Percentiles rank a stretch among this genome's conserved stretches.
Conservation (phyloP, 1,140 invertebrate genomes). For the Diabrotica virgifera region DNA sequence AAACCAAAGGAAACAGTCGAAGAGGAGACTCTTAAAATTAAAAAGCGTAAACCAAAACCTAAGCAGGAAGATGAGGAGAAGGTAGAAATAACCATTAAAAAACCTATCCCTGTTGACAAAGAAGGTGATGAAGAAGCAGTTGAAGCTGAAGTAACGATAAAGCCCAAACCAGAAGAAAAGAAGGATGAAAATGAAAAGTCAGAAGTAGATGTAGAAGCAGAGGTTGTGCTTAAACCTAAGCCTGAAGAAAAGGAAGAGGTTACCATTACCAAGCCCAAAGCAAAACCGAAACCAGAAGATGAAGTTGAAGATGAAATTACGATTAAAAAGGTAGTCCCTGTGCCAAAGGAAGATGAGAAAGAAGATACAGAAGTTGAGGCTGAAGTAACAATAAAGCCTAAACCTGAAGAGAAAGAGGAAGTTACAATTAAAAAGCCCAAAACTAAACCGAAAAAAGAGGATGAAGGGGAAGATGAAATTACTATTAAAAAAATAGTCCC, state of each 20-base stretch:
- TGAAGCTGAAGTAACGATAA: slow-evolving; percentile 13
- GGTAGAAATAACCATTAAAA: slow-evolving; percentile 37
- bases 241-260: slow-evolving; percentile 28
- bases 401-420: slow-evolving; percentile 17
- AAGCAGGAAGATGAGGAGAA: slow-evolving; percentile 24
- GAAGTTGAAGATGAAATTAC: slow-evolving; percentile 54
- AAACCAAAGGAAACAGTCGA: slow-evolving; percentile 25
- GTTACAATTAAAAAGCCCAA: slow-evolving; percentile 37
- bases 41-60: slow-evolving; percentile 49
- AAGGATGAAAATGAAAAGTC: slow-evolving; percentile 24
- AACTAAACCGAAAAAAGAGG: slow-evolving; percentile 23
- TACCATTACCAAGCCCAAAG: no score
- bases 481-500: slow-evolving; percentile 16
- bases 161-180: slow-evolving; percentile 32
- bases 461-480: slow-evolving; percentile 15
- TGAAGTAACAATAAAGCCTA: slow-evolving; percentile 15
- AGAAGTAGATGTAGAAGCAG: slow-evolving; percentile 50
- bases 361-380: slow-evolving; percentile 43
- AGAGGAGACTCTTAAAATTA: slow-evolving; percentile 39
- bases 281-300: slow-evolving; percentile 16
- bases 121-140: slow-evolving; percentile 6
- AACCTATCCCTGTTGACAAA: slow-evolving; percentile 25
- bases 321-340: slow-evolving; percentile 50
- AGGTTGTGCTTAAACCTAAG: not conserved
- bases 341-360: slow-evolving; percentile 40